Evolutionary conservation across 1,140 invertebrate genomes (phyloP).

Genomic region (Caerostris extrusa): DNA sequence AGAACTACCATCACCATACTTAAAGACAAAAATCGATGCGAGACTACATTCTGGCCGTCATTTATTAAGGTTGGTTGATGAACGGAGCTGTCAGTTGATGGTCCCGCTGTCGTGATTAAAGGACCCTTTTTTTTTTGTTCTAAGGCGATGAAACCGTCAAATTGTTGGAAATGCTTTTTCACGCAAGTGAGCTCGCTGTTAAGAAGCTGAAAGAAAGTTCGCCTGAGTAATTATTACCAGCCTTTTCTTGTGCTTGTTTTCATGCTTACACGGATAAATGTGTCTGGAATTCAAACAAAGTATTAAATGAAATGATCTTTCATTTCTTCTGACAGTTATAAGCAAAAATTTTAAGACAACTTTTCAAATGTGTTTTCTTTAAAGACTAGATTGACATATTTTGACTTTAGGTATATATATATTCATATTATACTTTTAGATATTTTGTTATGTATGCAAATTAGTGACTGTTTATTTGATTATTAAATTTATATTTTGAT

Average conservation of each 20-base stretch:
- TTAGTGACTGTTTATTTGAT: too few species aligned
- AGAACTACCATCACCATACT: neutral
- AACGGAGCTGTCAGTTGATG: constrained; percentile 49
- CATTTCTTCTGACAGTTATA: neutral
- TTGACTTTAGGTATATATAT: too few species aligned
- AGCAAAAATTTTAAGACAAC: too few species aligned
- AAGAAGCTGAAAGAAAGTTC: constrained; percentile 16
- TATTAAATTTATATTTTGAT: too few species aligned
- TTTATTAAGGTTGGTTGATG: constrained; percentile 62
- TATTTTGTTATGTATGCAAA: too few species aligned
- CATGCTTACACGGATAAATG: neutral
- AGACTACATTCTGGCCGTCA: constrained; percentile 11
- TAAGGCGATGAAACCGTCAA: constrained; percentile 51
- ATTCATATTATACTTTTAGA: too few species aligned
- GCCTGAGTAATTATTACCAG: constrained; percentile 2
- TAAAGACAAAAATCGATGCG: constrained; percentile 29
- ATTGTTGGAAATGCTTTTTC: constrained; percentile 59
- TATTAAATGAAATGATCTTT: neutral
- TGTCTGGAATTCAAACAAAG: neutral
- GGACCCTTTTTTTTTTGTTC: constrained; percentile 19
- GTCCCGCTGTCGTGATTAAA: constrained; percentile 43
- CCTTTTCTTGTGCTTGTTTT: neutral
- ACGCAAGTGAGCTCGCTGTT: neutral
- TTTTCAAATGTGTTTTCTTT: too few species aligned
- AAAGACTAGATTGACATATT: too few species aligned